A percentile compares a stretch with the other conserved stretches of the same genome.
These are phyloP conservation scores for Pipistrellus pygmaeus DNA, from an alignment of 2,797 vertebrate species.

Conservation along the genomic window DNA sequence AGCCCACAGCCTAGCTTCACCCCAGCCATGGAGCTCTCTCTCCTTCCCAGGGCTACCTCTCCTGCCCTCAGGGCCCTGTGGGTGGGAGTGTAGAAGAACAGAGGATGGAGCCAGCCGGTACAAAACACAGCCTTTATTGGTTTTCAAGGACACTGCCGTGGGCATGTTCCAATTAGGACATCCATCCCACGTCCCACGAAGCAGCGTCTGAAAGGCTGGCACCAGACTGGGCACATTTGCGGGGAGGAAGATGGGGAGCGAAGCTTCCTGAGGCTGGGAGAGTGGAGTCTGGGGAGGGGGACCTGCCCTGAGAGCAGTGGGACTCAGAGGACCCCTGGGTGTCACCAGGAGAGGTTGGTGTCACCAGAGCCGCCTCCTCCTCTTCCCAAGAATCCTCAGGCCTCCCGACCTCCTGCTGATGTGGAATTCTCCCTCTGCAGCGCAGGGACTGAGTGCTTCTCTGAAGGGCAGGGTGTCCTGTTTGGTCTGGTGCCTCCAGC, in stretches of 20 bases:
- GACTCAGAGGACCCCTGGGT: neutral
- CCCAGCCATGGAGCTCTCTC: neutral
- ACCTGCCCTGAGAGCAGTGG: neutral
- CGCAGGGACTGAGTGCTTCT: neutral
- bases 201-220: neutral
- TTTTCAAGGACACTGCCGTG: neutral
- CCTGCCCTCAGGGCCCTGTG: neutral
- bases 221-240: neutral
- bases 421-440: neutral
- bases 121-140: slow-evolving; percentile 76
- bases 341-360: neutral
- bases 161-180: neutral
- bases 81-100: neutral
- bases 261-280: neutral
- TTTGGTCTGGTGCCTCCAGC: neutral
- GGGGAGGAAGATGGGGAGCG: neutral
- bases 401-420: neutral
- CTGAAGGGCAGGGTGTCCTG: neutral
- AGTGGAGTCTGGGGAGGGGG: neutral
- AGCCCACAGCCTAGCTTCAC: neutral
- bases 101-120: neutral
- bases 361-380: neutral
- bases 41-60: neutral
- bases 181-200: neutral
- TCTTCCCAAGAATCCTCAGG: neutral